Conservation (phyloP, 2,888 invertebrate species). For the Drosophila melanocephala region DNA sequence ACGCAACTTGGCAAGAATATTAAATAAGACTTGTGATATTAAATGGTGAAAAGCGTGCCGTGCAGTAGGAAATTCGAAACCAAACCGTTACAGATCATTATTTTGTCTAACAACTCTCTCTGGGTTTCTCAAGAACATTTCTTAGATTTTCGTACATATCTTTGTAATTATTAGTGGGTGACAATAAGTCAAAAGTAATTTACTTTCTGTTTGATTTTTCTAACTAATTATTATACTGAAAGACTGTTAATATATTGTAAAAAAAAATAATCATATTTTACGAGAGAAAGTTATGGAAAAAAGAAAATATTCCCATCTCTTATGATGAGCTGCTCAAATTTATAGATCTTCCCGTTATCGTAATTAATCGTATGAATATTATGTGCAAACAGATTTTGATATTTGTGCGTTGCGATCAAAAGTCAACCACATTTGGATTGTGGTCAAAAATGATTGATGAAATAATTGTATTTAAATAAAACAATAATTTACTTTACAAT, state of each 20-base stretch:
- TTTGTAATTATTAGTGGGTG: neutral
- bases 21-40: neutral
- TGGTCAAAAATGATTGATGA: neutral
- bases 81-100: neutral
- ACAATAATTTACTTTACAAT: neutral
- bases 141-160: neutral
- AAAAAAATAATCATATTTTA: neutral
- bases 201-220: neutral
- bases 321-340: neutral
- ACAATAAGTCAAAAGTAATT: neutral
- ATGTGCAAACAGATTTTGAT: neutral
- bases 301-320: neutral
- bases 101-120: neutral
- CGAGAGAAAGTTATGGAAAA: neutral
- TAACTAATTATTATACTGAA: neutral
- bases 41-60: slow-evolving; percentile 8
- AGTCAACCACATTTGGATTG: neutral
- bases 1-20: neutral
- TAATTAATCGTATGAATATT: neutral
- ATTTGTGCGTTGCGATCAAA: neutral
- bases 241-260: neutral
- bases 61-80: slow-evolving; percentile 3
- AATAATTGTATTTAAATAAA: neutral
- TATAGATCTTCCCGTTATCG: neutral
- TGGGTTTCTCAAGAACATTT: neutral